Conservation (phyloP, 2,888 invertebrate species). For the Dicyrtoma fusca region DNA sequence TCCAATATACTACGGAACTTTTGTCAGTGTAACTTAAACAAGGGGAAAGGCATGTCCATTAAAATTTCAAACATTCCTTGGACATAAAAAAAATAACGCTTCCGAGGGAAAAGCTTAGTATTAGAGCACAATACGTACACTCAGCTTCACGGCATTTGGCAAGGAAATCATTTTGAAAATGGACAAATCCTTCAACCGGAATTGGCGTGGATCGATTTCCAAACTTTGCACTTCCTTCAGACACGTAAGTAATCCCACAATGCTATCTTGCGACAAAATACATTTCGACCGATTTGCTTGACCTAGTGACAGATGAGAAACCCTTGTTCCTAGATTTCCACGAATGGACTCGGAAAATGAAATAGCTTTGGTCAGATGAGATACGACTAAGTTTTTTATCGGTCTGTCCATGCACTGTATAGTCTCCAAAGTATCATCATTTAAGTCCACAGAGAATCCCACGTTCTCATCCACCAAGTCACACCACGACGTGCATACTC, state of each 20-base stretch:
- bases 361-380: slow-evolving; percentile 1
- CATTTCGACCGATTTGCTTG: not conserved
- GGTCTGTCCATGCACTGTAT: not conserved
- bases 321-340: not conserved
- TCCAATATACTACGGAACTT: not conserved
- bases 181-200: not conserved
- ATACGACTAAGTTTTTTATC: not conserved
- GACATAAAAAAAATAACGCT: not conserved
- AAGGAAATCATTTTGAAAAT: not conserved
- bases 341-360: not conserved
- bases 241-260: not conserved
- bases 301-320: not conserved
- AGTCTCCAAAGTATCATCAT: not conserved
- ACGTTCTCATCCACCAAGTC: slow-evolving; percentile 9
- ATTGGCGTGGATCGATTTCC: not conserved
- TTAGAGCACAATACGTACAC: not conserved
- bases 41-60: not conserved
- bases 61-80: not conserved
- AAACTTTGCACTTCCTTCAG: slow-evolving; percentile 4
- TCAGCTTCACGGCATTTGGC: not conserved
- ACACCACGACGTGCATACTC: not conserved
- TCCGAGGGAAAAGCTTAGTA: not conserved
- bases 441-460: not conserved
- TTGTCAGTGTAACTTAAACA: not conserved
- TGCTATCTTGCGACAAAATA: not conserved